Conservation (phyloP, 2,888 invertebrate species). For the Chrysina gloriosa region DNA sequence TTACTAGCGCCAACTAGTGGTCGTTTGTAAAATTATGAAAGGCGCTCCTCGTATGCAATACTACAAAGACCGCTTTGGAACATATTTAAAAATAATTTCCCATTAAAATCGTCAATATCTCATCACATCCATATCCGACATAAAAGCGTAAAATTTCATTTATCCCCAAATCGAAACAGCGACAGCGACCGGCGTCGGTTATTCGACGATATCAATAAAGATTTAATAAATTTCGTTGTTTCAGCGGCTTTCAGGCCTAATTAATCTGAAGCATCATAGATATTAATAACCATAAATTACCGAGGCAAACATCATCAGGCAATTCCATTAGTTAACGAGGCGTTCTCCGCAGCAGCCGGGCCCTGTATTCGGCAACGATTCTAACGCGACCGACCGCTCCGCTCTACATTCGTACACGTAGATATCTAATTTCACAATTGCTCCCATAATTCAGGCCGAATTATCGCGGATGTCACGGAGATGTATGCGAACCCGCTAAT, state of each 20-base stretch:
- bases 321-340: constrained; percentile 59
- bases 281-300: constrained; percentile 65
- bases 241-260: constrained; percentile 42
- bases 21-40: too few relatives aligned
- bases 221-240: constrained; percentile 36
- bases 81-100: not conserved
- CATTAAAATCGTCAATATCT: too few relatives aligned
- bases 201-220: constrained; percentile 23
- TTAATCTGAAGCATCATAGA: constrained; percentile 49
- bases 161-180: not conserved
- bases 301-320: constrained; percentile 61
- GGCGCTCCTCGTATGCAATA: too few relatives aligned
- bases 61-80: not conserved
- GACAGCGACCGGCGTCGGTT: not conserved
- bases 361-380: not conserved
- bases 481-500: constrained; percentile 51
- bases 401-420: constrained; percentile 35
- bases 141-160: too few relatives aligned
- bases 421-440: constrained; percentile 65
- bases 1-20: too few relatives aligned
- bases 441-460: constrained; percentile 61
- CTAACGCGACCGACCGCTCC: not conserved
- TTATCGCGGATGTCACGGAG: constrained; percentile 52
- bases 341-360: constrained; percentile 17
- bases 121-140: too few relatives aligned